phyloP scores from a whole-genome alignment of 2,113 vertebrate genomes.

The Crotalus viridis region DNA sequence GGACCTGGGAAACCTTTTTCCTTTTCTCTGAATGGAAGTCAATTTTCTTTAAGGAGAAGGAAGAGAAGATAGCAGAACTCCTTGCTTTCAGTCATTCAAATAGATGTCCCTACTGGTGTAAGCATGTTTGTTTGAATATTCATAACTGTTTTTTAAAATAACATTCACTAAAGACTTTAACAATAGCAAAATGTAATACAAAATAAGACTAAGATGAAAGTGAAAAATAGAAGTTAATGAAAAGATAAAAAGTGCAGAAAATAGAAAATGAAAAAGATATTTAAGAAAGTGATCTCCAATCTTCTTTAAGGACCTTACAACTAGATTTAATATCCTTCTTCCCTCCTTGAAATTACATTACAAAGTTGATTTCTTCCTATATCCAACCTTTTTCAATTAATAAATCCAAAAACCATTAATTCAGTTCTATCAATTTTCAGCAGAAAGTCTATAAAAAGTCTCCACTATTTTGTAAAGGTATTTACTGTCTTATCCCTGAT shows the following conservation, averaged over 20 bases:
- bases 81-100: background rate
- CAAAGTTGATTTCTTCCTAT: background rate
- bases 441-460: background rate
- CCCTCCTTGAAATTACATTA: background rate
- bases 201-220: background rate
- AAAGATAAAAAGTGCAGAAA: background rate
- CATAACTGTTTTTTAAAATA: background rate
- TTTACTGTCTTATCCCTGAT: background rate
- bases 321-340: background rate
- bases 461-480: background rate
- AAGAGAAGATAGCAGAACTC: background rate
- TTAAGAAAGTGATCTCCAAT: background rate
- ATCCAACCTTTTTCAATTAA: background rate
- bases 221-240: background rate
- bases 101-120: background rate
- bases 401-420: background rate
- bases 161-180: background rate
- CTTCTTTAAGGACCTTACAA: background rate
- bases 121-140: background rate
- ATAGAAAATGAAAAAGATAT: background rate
- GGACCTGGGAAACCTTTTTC: background rate
- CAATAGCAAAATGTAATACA: background rate
- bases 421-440: background rate
- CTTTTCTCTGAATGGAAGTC: background rate
- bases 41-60: background rate